phyloP scores from a whole-genome alignment of 2,113 vertebrate genomes.

The Galbula dea region DNA sequence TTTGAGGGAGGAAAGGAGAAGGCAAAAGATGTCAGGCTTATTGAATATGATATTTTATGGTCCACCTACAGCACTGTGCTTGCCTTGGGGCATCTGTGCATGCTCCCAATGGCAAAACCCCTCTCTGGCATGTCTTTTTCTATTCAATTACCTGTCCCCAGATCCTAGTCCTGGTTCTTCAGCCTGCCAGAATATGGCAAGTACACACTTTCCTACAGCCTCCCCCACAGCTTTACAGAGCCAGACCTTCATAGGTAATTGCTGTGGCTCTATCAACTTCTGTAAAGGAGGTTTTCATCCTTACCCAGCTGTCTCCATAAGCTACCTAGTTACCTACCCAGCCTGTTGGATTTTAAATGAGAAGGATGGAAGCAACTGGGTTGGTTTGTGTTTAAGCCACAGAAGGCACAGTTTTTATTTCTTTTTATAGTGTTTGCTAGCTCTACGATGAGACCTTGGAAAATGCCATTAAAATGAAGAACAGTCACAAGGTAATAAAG shows the following conservation, averaged over 20 bases:
- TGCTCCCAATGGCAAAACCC: neutral
- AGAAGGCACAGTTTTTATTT: neutral
- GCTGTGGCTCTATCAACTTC: neutral
- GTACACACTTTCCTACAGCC: neutral
- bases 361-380: neutral
- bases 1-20: neutral
- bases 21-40: neutral
- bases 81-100: neutral
- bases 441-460: conserved; percentile 7
- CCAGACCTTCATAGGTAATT: neutral
- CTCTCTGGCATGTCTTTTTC: neutral
- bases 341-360: neutral
- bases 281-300: neutral
- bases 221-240: neutral
- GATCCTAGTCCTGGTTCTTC: neutral
- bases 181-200: neutral
- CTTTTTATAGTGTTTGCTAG: neutral
- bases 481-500: conserved; percentile 5
- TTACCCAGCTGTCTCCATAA: neutral
- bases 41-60: neutral
- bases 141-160: accelerated
- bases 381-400: neutral
- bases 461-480: conserved; percentile 38
- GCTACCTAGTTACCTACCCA: neutral
- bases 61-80: neutral